These are phyloP conservation scores for Nannobrachium achirus DNA, from an alignment of 2,113 vertebrate species.

Conservation along the genomic window DNA sequence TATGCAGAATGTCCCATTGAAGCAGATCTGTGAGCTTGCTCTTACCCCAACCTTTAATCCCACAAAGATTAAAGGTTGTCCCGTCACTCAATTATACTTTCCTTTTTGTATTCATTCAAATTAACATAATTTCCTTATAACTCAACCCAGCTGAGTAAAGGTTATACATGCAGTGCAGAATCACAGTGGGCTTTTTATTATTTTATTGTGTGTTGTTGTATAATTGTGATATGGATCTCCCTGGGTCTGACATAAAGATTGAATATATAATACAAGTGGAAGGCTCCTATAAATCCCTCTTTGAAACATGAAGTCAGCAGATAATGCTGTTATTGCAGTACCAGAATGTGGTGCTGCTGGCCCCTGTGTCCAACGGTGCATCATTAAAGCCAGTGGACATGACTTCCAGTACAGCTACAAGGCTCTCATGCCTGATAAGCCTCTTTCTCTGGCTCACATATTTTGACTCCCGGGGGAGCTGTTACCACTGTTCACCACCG, in stretches of 20 bases:
- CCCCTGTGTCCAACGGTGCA: constrained; percentile 51
- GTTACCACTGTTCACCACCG: constrained; percentile 70
- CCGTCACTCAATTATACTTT: no score
- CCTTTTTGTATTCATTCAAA: constrained; percentile 62
- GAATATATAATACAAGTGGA: no score
- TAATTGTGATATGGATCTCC: no score
- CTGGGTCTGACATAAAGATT: no score
- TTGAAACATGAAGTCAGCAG: constrained; percentile 46
- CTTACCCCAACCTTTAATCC: no score
- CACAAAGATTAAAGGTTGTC: constrained; percentile 73
- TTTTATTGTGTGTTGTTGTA: no score
- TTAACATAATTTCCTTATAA: constrained; percentile 73
- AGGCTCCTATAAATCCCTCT: constrained; percentile 20
- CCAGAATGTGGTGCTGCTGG: constrained; percentile 38
- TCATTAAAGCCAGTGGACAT: constrained; percentile 70
- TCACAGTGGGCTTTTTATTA: no score
- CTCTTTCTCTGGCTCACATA: constrained; percentile 35
- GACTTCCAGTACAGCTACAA: constrained; percentile 66
- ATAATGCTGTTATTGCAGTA: constrained; percentile 70
- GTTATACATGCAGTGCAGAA: constrained; percentile 10
- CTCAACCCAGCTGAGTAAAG: constrained; percentile 38
- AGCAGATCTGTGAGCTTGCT: no score
- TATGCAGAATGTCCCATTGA: no score
- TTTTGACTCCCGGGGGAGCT: constrained; percentile 66
- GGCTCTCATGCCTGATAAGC: constrained; percentile 52